A percentile compares a stretch with the other conserved stretches of the same genome.
Evolutionary conservation across 2,888 invertebrate species (phyloP).

Genomic region (Cephus pygmeus): DNA sequence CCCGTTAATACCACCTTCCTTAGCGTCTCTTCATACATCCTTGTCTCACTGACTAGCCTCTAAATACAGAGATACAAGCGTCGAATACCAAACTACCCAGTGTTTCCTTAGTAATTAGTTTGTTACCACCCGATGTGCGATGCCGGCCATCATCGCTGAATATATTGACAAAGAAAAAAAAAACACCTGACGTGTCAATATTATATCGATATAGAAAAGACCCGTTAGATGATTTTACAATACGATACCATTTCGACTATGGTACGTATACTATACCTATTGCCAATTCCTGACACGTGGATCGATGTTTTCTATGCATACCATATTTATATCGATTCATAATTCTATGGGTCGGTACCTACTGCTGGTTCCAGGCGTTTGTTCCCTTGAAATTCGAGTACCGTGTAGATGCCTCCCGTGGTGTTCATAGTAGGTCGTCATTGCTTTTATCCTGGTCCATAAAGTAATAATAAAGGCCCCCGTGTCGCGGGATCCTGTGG

Average conservation of each 20-base stretch:
- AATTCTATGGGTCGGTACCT: not conserved
- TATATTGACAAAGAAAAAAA: not conserved
- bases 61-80: not conserved
- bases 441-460: slow-evolving; percentile 12
- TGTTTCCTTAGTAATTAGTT: slow-evolving; percentile 21
- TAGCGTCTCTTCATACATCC: slow-evolving; percentile 4
- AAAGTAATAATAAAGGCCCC: slow-evolving; percentile 32
- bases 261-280: not conserved
- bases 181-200: not conserved
- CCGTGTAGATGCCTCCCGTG: slow-evolving; percentile 22
- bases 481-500: slow-evolving; percentile 24
- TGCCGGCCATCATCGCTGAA: slow-evolving; percentile 4
- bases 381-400: slow-evolving; percentile 20
- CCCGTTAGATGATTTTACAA: not conserved
- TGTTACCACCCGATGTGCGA: slow-evolving; percentile 5
- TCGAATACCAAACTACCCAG: slow-evolving; percentile 20
- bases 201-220: not conserved
- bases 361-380: not conserved
- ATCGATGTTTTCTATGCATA: not conserved
- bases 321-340: not conserved
- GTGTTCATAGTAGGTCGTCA: slow-evolving; percentile 21
- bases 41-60: not conserved
- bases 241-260: not conserved
- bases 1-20: slow-evolving; percentile 34
- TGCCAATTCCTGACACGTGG: not conserved